Base-by-base conservation (phyloP, 2,113 vertebrate genomes). In the Pteropus alecto region DNA sequence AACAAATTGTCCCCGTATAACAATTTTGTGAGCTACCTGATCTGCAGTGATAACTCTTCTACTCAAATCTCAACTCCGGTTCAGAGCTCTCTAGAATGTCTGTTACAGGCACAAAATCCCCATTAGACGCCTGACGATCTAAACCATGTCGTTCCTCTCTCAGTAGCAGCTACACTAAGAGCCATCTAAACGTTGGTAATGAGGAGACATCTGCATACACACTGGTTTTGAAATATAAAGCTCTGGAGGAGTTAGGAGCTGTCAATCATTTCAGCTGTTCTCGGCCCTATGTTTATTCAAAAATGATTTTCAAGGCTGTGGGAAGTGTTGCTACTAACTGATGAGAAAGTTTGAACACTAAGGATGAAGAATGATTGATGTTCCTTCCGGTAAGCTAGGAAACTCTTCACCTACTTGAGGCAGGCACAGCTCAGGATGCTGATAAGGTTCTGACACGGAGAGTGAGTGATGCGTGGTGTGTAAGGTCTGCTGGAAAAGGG, bases 341-440 rank as follows among this genome's bases (percentile, higher is more conserved):
- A 98, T 98, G 98, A 98, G 97, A 95, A 91, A 97, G 97, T 97
- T 63, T 98, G 97, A 96, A 97, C 96, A 67, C 95, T 83, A 93
- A 97, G 97, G 96, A 98, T 94, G 96, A 98, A 97, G 94, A 97
- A 96, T 98, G 98, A 98, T 97, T 98, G 98, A 97, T 98, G 94
- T 94, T 97, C 94, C 96, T 97, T 93, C 95, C 97, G 97, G 98
- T 95, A 97, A 90, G 96, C 96, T 78, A 88, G 91, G 97, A 97
- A 97, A 97, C 96, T 94, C 97, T 97, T 94, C 96, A 97, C 94
- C 96, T 96, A 67, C 97, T 81, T 90, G 96, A 97, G 97, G 97
- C 98, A 98, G 98, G 96, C 97, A 77, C 95, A 88, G 97, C 98
- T 98, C 91, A 79, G 97, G 98, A 97, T 97, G 96, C 98, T 98